Evolutionary conservation across 2,797 vertebrate genomes (phyloP).

Genomic region (Propithecus deckenii): DNA sequence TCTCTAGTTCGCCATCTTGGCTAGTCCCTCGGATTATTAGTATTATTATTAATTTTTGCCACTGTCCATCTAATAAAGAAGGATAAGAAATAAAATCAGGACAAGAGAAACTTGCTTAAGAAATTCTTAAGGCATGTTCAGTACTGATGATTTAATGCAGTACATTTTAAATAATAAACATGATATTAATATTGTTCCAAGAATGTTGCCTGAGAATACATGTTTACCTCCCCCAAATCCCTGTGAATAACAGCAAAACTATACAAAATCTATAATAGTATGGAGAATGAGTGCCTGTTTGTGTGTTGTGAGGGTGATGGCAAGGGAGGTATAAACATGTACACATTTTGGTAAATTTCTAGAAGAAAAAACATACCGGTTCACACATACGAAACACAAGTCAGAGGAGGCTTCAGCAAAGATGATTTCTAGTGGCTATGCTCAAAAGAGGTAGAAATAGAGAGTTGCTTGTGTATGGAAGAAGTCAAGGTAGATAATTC

Average conservation of each 20-base stretch:
- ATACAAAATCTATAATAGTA: not conserved
- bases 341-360: not conserved
- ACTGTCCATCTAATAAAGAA: not conserved
- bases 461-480: not conserved
- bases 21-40: not conserved
- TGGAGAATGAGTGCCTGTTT: not conserved
- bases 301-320: not conserved
- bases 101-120: not conserved
- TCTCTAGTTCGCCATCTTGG: too few relatives aligned
- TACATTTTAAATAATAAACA: not conserved
- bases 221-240: not conserved
- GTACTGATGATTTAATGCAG: not conserved
- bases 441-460: not conserved
- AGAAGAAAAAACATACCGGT: not conserved
- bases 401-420: not conserved
- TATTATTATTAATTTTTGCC: not conserved
- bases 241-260: not conserved
- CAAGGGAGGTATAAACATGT: not conserved
- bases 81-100: not conserved
- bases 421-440: not conserved
- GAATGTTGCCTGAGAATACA: not conserved
- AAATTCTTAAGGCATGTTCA: not conserved
- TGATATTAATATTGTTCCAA: not conserved
- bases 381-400: not conserved
- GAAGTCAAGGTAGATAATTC: not conserved